Evolutionary conservation across 1,140 invertebrate species (phyloP), one percentile per base, ranked within the genome.

Genomic region (Antheraea pernyi): DNA sequence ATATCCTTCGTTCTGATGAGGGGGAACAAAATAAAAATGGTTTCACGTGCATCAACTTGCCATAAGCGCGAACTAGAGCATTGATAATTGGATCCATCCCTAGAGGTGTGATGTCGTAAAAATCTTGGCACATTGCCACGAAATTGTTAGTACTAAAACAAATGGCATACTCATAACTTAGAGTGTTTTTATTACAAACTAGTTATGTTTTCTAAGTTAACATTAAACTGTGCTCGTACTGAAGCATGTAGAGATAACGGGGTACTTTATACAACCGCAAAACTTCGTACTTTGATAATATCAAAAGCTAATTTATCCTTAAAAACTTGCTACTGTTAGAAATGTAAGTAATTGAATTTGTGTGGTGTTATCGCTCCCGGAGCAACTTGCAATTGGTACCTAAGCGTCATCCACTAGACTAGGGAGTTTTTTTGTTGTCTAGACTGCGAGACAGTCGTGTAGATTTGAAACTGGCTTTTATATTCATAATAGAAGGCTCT

Each of bases 391-490:
- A n/a, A 42, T 60, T 9, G 59, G 22, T 30, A 30, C 22, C 13
- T 42, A 42, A 18, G 39, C 39, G 39, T 42, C 39, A 42, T 1
- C 63, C 37, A 39, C 19, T 42, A 65, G 63, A 58, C 48, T 65
- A 13, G 53, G 22, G 11, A 11, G 60, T 66, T 79, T 71, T n/a
- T 73, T 83, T 74, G 59, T 71, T 73, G 86, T 87, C 88, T 88
- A 88, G 88, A 87, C 85, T 76, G 70, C 77, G 82, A 84, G 81
- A 83, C 77, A 11, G 39, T 42, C 39, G 67, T 74, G 67, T 66
- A 77, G 76, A 78, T 77, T 79, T 63, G 76, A 80, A 86, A 83
- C 81, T 87, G 78, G 81, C 85, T 87, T 85, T 79, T 79, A 77
- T 77, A 74, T 70, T 70, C 73, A 30, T 30, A 30, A 2, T 30